Evolutionary conservation across 1,140 invertebrate species (phyloP).

Genomic region (Scaptodrosophila lebanonensis): DNA sequence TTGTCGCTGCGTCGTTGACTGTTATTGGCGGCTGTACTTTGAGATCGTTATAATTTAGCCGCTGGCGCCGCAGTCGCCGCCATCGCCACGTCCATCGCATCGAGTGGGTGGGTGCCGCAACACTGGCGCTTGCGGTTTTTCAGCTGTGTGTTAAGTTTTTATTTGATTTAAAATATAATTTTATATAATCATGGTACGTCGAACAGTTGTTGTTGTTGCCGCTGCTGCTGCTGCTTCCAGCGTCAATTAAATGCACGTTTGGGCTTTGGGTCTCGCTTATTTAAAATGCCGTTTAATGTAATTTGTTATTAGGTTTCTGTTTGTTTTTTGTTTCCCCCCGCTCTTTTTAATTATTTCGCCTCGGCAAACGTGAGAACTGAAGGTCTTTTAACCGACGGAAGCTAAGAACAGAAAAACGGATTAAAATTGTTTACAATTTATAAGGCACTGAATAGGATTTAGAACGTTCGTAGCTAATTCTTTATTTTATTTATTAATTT

Average conservation of each 20-base stretch:
- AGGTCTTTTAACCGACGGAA: no score
- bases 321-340: slow-evolving; percentile 38
- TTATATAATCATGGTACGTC: slow-evolving; percentile 58
- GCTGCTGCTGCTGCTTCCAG: slow-evolving; percentile 42
- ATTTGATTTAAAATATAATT: slow-evolving; percentile 75
- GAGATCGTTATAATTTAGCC: slow-evolving; percentile 69
- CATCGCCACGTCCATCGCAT: slow-evolving; percentile 63
- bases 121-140: slow-evolving; percentile 19
- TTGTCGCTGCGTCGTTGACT: slow-evolving; percentile 20
- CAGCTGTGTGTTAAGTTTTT: slow-evolving; percentile 37
- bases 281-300: slow-evolving; percentile 53
- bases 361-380: slow-evolving; percentile 62
- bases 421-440: no score
- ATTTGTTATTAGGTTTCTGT: slow-evolving; percentile 60
- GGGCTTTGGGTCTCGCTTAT: slow-evolving; percentile 19
- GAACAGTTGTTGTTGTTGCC: slow-evolving; percentile 12
- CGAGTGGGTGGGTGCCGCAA: slow-evolving; percentile 54
- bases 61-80: slow-evolving; percentile 64
- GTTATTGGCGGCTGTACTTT: slow-evolving; percentile 20
- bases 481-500: no score
- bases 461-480: no score
- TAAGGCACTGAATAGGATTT: no score
- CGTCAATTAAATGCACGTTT: slow-evolving; percentile 73
- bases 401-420: no score
- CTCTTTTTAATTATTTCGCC: slow-evolving; percentile 68